These are phyloP conservation scores for Epirrita christyi DNA, from an alignment of 2,888 invertebrate species.

Conservation along the genomic window DNA sequence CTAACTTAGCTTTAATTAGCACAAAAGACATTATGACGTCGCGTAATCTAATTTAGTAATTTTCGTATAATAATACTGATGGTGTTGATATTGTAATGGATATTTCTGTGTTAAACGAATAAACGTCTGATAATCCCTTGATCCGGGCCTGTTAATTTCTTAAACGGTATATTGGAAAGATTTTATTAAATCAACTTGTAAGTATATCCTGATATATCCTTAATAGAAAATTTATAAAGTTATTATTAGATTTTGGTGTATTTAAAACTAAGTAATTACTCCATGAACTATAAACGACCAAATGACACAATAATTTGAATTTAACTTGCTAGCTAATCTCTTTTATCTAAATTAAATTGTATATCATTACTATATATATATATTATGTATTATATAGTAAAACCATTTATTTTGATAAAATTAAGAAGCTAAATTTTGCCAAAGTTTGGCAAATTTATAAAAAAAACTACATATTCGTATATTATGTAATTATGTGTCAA, in stretches of 20 bases:
- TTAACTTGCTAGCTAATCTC: not conserved
- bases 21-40: constrained; percentile 2
- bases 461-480: not conserved
- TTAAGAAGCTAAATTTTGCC: no score
- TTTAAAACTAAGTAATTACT: not conserved
- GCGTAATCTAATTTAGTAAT: not conserved
- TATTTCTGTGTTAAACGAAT: not conserved
- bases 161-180: not conserved
- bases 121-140: not conserved
- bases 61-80: not conserved
- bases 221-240: not conserved
- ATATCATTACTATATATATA: not conserved
- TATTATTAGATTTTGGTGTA: no score
- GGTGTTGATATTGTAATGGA: not conserved
- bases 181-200: not conserved
- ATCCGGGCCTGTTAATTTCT: constrained; percentile 2
- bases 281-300: constrained; percentile 18
- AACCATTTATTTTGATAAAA: no score
- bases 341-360: not conserved
- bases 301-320: not conserved
- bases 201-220: not conserved
- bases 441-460: no score
- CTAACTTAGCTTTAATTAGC: not conserved
- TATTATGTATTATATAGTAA: not conserved
- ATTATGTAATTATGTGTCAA: not conserved